Base-by-base conservation (phyloP, 2,113 vertebrate genomes). In the Alexandromys fortis region DNA sequence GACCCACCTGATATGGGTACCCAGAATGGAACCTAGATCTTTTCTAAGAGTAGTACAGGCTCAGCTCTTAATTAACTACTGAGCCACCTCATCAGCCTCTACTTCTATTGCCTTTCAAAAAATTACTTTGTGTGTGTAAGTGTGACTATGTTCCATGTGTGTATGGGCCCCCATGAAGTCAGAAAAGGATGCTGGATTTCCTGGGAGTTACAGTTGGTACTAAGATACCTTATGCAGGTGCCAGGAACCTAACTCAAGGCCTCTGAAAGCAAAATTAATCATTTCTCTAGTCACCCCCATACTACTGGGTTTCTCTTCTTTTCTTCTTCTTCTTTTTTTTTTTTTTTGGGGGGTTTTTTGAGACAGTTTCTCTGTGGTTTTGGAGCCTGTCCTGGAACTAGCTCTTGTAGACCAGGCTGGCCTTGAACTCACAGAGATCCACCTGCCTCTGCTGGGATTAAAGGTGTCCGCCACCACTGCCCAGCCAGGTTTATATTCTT, bases 391-490 rank as follows among this genome's bases (percentile, higher is more conserved):
- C 52, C 55, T 55, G 55, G 61, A 49, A 49, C 47, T 49, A 49
- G 47, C 47, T 49, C 1, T 49, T 49, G 10, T 49, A 70, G 33
- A n/a, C 33, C 68, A 72, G 68, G 35, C 68, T 72, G 68, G n/a
- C n/a, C n/a, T n/a, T n/a, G n/a, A n/a, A n/a, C n/a, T n/a, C n/a
- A n/a, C n/a, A n/a, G n/a, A n/a, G n/a, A n/a, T n/a, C n/a, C n/a
- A n/a, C n/a, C n/a, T n/a, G n/a, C n/a, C n/a, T n/a, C n/a, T 72
- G 70, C 35, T 72, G 17, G 35, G 17, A n/a, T n/a, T n/a, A 72
- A 72, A 72, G 7, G 17, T 17, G 0, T 72, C 17, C 1, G 1
- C 33, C 14, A 35, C 14, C 17, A 19, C 6, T 5, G 0, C 35
- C 7, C 14, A 70, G 52, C 52, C 52, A 55, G 14, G 52, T 55